Conservation (phyloP, 2,113 vertebrate genomes). For the Oxyura jamaicensis region DNA sequence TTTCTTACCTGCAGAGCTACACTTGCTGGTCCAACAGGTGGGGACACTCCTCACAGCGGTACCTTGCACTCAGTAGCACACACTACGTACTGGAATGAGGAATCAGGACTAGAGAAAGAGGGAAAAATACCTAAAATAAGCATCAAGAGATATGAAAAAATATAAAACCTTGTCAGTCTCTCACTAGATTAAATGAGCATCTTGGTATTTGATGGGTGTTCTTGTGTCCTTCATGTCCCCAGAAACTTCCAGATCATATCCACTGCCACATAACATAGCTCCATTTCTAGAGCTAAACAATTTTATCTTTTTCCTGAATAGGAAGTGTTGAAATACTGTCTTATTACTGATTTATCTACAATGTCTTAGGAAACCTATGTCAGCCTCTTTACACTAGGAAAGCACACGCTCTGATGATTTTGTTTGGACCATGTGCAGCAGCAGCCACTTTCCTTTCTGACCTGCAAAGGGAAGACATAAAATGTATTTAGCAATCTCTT, state of each 20-base stretch:
- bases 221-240: background rate
- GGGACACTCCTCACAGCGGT: background rate
- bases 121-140: background rate
- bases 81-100: background rate
- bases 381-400: background rate
- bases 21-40: fast-evolving
- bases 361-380: background rate
- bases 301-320: background rate
- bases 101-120: background rate
- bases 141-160: background rate
- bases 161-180: background rate
- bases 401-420: background rate
- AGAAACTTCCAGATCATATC: background rate
- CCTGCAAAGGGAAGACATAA: background rate
- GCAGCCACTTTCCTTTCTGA: background rate
- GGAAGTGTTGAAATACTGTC: background rate
- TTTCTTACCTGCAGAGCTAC: constrained; percentile 1
- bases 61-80: background rate
- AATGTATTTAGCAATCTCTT: background rate
- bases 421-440: background rate
- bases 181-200: background rate
- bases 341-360: background rate
- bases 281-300: background rate
- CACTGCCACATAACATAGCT: background rate
- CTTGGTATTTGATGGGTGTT: background rate